Evolutionary conservation across 2,888 invertebrate species (phyloP), one percentile per base, ranked within the genome.

Genomic region (Micoletzkya japonica): DNA sequence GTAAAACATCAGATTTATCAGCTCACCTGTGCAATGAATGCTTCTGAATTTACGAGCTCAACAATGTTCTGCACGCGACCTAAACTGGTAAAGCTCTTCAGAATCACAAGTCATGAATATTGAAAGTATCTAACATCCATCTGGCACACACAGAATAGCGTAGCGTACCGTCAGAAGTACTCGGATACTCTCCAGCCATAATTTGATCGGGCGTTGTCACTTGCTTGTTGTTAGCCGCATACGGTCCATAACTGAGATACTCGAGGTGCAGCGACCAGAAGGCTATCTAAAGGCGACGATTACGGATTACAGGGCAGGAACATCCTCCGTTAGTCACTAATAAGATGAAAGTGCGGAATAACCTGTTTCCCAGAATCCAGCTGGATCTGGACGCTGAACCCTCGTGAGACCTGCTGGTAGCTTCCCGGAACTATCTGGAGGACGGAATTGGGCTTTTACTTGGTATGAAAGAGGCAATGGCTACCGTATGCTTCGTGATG

Each of bases 181-280:
- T 58, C 24, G 68, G 68, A 39, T 44, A 34, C 44, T 68, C 68
- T 17, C 68, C 68, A 0, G 68, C 64, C 64, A 66, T 54, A 17
- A 66, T 66, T 50, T 59, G 20, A 58, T 57, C 49, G 6, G 58
- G 20, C n/a, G 37, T 60, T 10, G 73, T 76, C 2, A 80, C 81
- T 58, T 80, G 54, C 56, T 80, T 81, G 69, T 83, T 83, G 68
- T 77, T 76, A 0, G 81, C 82, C 10, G 82, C 83, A 59, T 82
- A 84, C 4, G 82, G 82, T 14, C 81, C 82, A 67, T 82, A 82
- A n/a, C 77, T 73, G 1, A 70, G 57, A 63, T 79, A 80, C 57
- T 81, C 78, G 7, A 82, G 60, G 63, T 83, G 82, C 26, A 77
- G 70, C 10, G 74, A 59, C 82, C 81, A 82, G 39, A 81, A 70